Percentiles rank a stretch among this genome's conserved stretches.
These are phyloP conservation scores for Chymomyza costata DNA, from an alignment of 1,140 invertebrate species.

Conservation along the genomic window DNA sequence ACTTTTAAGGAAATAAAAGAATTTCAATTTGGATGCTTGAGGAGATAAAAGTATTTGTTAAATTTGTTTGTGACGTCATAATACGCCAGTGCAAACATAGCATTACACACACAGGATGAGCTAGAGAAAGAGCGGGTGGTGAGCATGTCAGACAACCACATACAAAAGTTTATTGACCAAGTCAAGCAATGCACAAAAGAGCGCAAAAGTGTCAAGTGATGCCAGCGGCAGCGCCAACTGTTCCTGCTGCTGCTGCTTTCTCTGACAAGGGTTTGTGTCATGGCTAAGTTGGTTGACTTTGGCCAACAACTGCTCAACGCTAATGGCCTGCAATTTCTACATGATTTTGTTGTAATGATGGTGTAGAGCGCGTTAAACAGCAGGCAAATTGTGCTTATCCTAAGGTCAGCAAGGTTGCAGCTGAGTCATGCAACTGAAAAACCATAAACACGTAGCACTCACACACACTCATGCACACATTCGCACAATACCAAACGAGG, in stretches of 20 bases:
- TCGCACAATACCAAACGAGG: too few species aligned
- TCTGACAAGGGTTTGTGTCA: conserved; percentile 44
- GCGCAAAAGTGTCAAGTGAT: background rate
- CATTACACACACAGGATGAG: conserved; percentile 9
- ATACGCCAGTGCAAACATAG: too few species aligned
- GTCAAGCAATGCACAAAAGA: conserved; percentile 4
- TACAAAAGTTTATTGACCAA: conserved; percentile 13
- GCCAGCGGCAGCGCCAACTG: too few species aligned
- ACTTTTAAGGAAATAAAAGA: too few species aligned
- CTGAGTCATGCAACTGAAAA: conserved; percentile 19
- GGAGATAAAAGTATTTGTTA: too few species aligned
- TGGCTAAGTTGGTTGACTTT: conserved; percentile 11
- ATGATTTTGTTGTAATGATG: conserved; percentile 33
- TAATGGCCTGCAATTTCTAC: conserved; percentile 44
- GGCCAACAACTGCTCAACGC: conserved; percentile 32
- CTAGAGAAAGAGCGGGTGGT: conserved; percentile 11
- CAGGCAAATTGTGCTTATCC: conserved; percentile 38
- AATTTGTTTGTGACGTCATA: too few species aligned
- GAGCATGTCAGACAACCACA: background rate
- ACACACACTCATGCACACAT: background rate
- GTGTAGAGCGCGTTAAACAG: too few species aligned
- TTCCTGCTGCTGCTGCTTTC: too few species aligned
- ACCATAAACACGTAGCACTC: conserved; percentile 25
- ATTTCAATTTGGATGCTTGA: too few species aligned
- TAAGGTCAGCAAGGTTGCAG: conserved; percentile 7